These are phyloP conservation scores for Heliconius congener DNA, from an alignment of 1,140 invertebrate species.

Conservation along the genomic window DNA sequence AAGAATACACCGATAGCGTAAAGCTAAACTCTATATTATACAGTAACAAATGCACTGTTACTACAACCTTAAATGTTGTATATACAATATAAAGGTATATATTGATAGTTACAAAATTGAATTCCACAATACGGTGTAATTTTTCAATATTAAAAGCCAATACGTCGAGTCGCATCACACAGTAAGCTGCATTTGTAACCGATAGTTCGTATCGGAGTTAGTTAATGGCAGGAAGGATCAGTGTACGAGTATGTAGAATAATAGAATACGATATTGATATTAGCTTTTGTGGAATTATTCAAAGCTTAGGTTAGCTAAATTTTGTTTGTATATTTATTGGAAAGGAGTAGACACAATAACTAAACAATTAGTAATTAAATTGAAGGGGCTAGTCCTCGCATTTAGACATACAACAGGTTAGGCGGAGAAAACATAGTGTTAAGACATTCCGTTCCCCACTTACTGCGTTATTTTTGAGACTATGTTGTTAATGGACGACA, in stretches of 20 bases:
- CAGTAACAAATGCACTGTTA: too few species aligned
- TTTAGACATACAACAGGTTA: too few species aligned
- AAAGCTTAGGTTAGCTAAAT: background rate
- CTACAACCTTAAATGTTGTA: too few species aligned
- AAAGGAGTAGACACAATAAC: too few species aligned
- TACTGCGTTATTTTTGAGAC: too few species aligned
- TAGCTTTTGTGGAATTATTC: background rate
- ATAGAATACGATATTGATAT: background rate
- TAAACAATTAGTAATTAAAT: too few species aligned
- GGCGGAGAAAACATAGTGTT: too few species aligned
- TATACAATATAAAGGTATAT: background rate
- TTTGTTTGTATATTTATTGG: background rate
- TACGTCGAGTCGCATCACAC: conserved; percentile 28
- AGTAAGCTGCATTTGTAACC: conserved; percentile 20
- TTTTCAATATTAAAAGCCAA: conserved; percentile 14
- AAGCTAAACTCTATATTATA: too few species aligned
- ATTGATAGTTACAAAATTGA: background rate
- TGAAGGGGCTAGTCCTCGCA: too few species aligned
- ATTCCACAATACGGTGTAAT: background rate
- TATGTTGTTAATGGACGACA: too few species aligned
- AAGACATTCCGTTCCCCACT: too few species aligned
- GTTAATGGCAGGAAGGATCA: conserved; percentile 11
- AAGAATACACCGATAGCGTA: too few species aligned
- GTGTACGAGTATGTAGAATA: background rate
- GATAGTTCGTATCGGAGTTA: conserved; percentile 14